Evolutionary conservation across 2,797 vertebrate genomes (phyloP).

Genomic region (Sus cebifrons): DNA sequence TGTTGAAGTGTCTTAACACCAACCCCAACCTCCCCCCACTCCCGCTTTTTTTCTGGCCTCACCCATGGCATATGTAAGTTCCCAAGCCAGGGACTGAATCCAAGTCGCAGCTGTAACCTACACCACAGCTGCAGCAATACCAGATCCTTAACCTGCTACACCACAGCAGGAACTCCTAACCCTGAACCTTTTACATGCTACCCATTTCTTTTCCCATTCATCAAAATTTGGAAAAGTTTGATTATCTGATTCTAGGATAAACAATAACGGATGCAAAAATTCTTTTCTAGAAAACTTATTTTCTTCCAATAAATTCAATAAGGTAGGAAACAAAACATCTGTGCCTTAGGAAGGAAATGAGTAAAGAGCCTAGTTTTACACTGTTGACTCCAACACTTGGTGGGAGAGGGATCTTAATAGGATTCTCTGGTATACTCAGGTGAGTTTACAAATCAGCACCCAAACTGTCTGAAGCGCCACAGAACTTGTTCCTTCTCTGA

Average conservation of each 20-base stretch:
- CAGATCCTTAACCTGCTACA: no score
- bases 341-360: neutral
- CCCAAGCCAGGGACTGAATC: no score
- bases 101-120: no score
- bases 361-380: neutral
- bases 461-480: neutral
- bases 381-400: neutral
- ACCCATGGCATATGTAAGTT: no score
- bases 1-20: neutral
- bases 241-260: neutral
- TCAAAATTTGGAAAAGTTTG: neutral
- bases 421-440: neutral
- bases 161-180: neutral
- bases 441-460: neutral
- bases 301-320: conserved; percentile 17
- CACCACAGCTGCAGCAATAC: no score
- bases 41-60: no score
- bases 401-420: neutral
- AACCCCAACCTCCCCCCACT: no score
- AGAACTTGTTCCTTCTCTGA: conserved; percentile 18
- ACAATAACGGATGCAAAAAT: neutral
- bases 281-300: neutral
- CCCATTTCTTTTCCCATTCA: neutral
- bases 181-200: neutral
- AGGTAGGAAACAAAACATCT: neutral